phyloP scores from a whole-genome alignment of 2,888 invertebrate species.

The Limnephilus lunatus region DNA sequence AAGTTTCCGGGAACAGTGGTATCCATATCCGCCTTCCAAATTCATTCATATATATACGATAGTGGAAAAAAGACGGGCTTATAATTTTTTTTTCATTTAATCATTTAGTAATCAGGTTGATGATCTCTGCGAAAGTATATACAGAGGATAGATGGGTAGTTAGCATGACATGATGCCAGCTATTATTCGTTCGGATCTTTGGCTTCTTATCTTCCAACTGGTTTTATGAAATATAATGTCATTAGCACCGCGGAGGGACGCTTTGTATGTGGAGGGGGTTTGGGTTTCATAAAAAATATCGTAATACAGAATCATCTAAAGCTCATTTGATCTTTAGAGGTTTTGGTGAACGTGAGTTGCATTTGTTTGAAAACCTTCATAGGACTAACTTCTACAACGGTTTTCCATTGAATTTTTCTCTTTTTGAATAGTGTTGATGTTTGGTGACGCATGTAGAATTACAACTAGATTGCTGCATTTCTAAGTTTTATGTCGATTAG shows the following conservation, averaged over 20 bases:
- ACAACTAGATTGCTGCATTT: too few species aligned
- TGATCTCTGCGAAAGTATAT: background rate
- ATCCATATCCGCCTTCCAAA: too few species aligned
- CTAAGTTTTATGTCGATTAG: background rate
- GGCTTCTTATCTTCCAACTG: conserved; percentile 64
- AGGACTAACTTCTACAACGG: background rate
- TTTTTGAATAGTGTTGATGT: background rate
- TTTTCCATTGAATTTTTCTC: background rate
- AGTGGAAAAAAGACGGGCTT: background rate
- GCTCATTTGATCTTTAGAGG: conserved; percentile 56
- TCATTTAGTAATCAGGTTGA: background rate
- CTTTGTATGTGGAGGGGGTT: conserved; percentile 29
- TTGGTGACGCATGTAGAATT: background rate
- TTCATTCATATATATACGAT: too few species aligned
- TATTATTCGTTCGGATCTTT: conserved; percentile 58
- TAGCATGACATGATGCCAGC: conserved; percentile 19
- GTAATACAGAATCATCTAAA: conserved; percentile 63
- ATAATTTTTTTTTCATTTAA: background rate
- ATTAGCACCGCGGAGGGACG: conserved; percentile 59
- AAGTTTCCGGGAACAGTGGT: too few species aligned
- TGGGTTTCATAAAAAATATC: conserved; percentile 60
- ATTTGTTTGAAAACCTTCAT: background rate
- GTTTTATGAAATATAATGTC: conserved; percentile 65
- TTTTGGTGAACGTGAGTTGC: conserved; percentile 39
- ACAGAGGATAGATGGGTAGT: background rate